Conservation (phyloP, 2,113 vertebrate species). For the Anthoscopus minutus region DNA sequence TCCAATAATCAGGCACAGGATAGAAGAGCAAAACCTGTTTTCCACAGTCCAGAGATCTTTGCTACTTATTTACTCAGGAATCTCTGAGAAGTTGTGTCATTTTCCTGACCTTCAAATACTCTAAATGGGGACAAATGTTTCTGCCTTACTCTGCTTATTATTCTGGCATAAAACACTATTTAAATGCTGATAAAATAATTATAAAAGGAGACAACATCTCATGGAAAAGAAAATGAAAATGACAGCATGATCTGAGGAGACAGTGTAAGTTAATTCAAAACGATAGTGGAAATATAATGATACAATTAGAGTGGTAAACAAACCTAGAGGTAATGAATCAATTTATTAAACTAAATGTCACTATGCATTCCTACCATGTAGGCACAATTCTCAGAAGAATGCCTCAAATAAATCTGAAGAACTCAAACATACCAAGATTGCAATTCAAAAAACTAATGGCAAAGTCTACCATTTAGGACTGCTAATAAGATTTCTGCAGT, state of each 20-base stretch:
- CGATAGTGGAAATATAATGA: neutral
- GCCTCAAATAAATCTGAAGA: neutral
- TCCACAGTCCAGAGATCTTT: neutral
- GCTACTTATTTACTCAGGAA: neutral
- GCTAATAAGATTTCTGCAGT: neutral
- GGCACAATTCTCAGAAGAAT: slow-evolving; percentile 1
- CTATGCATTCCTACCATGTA: neutral
- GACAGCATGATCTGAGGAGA: neutral
- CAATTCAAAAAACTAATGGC: neutral
- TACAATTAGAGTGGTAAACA: slow-evolving; percentile 11
- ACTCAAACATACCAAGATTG: neutral
- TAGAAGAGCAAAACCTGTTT: neutral
- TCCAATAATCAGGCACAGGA: neutral
- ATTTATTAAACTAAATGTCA: slow-evolving; percentile 19
- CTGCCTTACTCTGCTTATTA: neutral
- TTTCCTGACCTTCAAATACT: neutral
- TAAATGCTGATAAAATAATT: slow-evolving; percentile 17
- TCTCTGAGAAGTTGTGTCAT: neutral
- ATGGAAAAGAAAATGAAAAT: neutral
- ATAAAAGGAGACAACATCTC: neutral
- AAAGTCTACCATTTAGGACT: neutral
- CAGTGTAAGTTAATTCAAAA: neutral
- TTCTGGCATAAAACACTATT: neutral
- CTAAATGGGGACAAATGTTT: neutral
- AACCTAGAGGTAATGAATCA: slow-evolving; percentile 16